Conservation (phyloP, 2,888 invertebrate genomes). For the Sinhomidia bicolor region DNA sequence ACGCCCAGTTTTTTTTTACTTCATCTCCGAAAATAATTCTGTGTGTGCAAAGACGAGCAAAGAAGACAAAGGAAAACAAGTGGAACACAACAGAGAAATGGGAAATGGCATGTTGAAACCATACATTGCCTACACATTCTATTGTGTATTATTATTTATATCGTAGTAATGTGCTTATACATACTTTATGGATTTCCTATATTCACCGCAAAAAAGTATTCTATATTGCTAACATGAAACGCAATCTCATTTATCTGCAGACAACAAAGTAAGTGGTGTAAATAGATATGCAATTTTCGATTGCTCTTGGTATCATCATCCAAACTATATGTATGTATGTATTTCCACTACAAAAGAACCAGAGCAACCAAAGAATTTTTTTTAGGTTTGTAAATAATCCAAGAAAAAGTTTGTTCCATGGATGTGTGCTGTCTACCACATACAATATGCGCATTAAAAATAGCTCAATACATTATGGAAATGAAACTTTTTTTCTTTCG, state of each 20-base stretch:
- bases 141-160: too few species aligned
- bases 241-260: not conserved
- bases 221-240: not conserved
- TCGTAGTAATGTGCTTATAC: too few species aligned
- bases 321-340: too few species aligned
- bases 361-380: too few species aligned
- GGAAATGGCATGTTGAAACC: slow-evolving; percentile 2
- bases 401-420: too few species aligned
- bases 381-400: too few species aligned
- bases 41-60: not conserved
- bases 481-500: slow-evolving; percentile 10
- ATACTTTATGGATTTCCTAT: not conserved
- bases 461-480: not conserved
- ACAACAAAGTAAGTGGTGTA: not conserved
- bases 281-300: too few species aligned
- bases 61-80: not conserved
- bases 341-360: too few species aligned
- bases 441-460: not conserved
- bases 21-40: not conserved
- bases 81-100: not conserved
- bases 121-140: not conserved
- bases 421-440: too few species aligned
- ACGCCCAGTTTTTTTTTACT: slow-evolving; percentile 22
- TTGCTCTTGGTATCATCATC: too few species aligned
- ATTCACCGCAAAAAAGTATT: too few species aligned